Conservation (phyloP, 2,888 invertebrate species). For the Coecobrya sp. region DNA sequence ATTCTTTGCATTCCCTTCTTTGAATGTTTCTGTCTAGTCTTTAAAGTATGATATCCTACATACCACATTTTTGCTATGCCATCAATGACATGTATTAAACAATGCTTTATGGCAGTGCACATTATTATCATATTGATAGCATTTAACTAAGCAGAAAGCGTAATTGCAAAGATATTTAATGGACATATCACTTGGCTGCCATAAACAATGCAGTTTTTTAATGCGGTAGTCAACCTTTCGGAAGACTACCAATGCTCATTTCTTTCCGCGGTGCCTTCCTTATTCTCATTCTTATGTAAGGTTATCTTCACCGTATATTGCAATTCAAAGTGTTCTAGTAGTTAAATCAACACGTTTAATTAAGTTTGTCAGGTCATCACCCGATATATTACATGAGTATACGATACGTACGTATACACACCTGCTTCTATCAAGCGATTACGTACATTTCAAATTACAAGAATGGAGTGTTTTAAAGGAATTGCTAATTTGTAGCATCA, state of each 20-base stretch:
- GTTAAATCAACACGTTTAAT: background rate
- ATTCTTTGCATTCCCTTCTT: too few relatives aligned
- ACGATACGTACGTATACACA: too few relatives aligned
- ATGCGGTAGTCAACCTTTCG: conserved; percentile 53
- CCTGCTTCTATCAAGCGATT: too few relatives aligned
- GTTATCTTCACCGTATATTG: background rate
- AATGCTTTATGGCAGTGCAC: background rate
- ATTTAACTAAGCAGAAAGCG: background rate
- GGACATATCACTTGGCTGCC: background rate
- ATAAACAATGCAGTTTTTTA: conserved; percentile 46
- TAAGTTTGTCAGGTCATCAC: conserved; percentile 62
- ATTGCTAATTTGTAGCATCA: too few relatives aligned
- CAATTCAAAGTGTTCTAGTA: background rate
- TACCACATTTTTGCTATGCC: too few relatives aligned
- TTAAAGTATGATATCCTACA: too few relatives aligned
- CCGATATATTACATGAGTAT: conserved; percentile 22
- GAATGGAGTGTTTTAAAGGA: too few relatives aligned
- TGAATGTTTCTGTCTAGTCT: too few relatives aligned
- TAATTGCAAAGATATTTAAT: conserved; percentile 30
- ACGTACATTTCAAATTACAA: too few relatives aligned
- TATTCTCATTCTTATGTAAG: background rate
- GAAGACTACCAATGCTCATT: conserved; percentile 1
- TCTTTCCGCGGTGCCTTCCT: background rate
- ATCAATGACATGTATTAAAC: background rate
- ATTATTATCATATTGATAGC: background rate